These are phyloP conservation scores for Temnothorax nylanderi DNA, from an alignment of 1,140 invertebrate genomes.

Conservation along the genomic window DNA sequence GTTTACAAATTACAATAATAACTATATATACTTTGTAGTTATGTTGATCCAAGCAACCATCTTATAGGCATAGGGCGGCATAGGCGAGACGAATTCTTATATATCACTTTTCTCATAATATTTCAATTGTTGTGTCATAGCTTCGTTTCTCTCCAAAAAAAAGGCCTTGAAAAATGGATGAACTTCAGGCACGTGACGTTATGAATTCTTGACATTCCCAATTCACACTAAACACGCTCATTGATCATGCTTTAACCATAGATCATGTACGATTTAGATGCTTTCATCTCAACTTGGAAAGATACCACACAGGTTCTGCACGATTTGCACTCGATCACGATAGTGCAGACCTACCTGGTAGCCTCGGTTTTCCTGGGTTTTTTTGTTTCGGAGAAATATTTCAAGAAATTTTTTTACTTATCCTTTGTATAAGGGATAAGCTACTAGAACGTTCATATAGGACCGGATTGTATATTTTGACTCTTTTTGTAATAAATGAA, in stretches of 20 bases:
- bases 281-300: background rate
- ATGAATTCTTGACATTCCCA: background rate
- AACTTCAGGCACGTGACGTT: too few relatives aligned
- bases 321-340: too few relatives aligned
- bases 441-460: too few relatives aligned
- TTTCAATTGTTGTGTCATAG: background rate
- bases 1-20: background rate
- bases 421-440: too few relatives aligned
- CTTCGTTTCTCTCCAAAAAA: background rate
- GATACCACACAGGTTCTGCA: background rate
- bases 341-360: too few relatives aligned
- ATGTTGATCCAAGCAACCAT: constrained; percentile 51
- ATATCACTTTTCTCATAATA: background rate
- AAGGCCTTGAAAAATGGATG: background rate
- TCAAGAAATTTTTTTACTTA: too few relatives aligned
- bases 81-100: background rate
- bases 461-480: too few relatives aligned
- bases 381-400: too few relatives aligned
- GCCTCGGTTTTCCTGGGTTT: too few relatives aligned
- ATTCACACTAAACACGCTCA: background rate
- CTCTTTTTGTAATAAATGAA: background rate
- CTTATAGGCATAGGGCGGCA: background rate
- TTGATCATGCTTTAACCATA: background rate
- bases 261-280: background rate
- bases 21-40: constrained; percentile 27